Evolutionary conservation across 2,797 vertebrate species (phyloP), one percentile per base, ranked within the genome.

Genomic region (Xenentodon cancila): DNA sequence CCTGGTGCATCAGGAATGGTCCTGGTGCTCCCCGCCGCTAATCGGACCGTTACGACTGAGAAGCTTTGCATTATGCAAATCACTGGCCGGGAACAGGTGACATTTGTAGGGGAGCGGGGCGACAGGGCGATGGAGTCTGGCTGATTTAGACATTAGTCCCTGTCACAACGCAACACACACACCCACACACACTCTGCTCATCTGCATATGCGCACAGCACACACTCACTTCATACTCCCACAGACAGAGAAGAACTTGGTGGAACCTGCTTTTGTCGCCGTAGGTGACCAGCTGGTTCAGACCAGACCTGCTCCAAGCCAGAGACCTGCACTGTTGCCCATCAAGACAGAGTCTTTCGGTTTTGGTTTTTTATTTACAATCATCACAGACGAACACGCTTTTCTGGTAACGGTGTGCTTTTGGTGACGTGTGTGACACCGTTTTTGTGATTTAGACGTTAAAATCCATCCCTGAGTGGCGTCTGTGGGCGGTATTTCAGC

Each of bases 11-110:
- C 93, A 89, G 90, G 96, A 96, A 96, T 96, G 95, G 94, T 94
- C 95, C 88, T 92, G 89, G 91, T 90, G 93, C 95, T 86, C 81
- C 75, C 77, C 55, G 50, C 67, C 95, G 92, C 95, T 98, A 98
- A 99, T 98, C 96, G 97, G 96, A 97, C 97, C 96, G 97, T 98
- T 99, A 97, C 97, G 96, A 98, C 94, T 99, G 96, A 99, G 96
- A 96, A 97, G 96, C 95, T 99, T 99, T 97, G 97, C 96, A 99
- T 99, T 99, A 99, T 98, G 97, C 97, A 99, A 99, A 99, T 98
- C 97, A 96, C 90, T 98, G 96, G 96, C 95, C 95, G 95, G 96
- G 97, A 98, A 98, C 97, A 98, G 97, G 97, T 99, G 97, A 99
- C 97, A 99, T 99, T 99, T 99, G 96, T 97, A 95, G 89, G 75